phyloP scores from a whole-genome alignment of 2,888 invertebrate species.

The Ischnus inquisitorius region DNA sequence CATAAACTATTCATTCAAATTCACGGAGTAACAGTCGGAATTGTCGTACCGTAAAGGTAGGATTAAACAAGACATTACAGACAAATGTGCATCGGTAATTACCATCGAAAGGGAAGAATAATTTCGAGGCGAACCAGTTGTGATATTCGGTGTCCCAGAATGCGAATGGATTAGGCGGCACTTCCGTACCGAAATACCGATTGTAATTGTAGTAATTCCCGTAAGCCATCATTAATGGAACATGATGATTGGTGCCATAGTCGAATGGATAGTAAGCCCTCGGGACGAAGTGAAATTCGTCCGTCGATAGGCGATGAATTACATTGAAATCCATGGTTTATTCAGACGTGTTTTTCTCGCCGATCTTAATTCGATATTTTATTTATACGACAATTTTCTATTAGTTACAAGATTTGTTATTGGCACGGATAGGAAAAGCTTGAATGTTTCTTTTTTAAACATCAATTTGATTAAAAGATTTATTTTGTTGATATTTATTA shows the following conservation, averaged over 20 bases:
- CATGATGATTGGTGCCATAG: slow-evolving; percentile 65
- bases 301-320: slow-evolving; percentile 55
- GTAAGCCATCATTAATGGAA: slow-evolving; percentile 59
- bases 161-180: slow-evolving; percentile 64
- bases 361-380: neutral
- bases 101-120: slow-evolving; percentile 55
- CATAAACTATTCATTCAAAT: no score
- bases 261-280: slow-evolving; percentile 4
- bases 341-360: neutral
- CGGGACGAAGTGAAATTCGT: slow-evolving; percentile 43
- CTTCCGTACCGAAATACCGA: slow-evolving; percentile 67
- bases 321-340: slow-evolving; percentile 69
- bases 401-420: neutral
- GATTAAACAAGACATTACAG: neutral
- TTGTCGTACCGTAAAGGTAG: no score
- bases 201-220: slow-evolving; percentile 66
- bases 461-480: neutral
- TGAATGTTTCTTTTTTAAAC: neutral
- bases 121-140: slow-evolving; percentile 52
- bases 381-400: neutral
- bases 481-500: neutral
- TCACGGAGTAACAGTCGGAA: no score
- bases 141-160: slow-evolving; percentile 56
- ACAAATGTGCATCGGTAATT: slow-evolving; percentile 31
- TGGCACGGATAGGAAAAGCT: neutral